A percentile compares a stretch with the other conserved stretches of the same genome.
Evolutionary conservation across 2,888 invertebrate genomes (phyloP).

Genomic region (Hirtodrosophila confusa): DNA sequence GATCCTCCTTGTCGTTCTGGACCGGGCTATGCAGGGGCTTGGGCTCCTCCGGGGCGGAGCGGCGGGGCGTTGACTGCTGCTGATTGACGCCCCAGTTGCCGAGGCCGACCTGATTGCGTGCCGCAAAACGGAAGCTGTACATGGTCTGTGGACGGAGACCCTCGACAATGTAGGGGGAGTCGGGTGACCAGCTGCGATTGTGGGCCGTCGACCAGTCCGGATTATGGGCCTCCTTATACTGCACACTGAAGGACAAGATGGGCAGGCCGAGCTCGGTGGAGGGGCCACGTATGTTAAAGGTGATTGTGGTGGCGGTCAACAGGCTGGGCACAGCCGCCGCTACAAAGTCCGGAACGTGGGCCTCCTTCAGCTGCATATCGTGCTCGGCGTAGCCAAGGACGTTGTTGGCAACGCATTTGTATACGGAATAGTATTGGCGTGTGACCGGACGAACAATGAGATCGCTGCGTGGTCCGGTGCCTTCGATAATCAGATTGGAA

Average conservation of each 20-base stretch:
- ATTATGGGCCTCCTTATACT: conserved; percentile 89
- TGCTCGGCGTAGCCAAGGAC: conserved; percentile 88
- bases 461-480: conserved; percentile 89
- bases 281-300: conserved; percentile 91
- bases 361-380: conserved; percentile 90
- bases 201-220: conserved; percentile 89
- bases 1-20: conserved; percentile 84
- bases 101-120: conserved; percentile 92
- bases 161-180: conserved; percentile 92
- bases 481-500: conserved; percentile 86
- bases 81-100: conserved; percentile 89
- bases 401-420: conserved; percentile 93
- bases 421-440: conserved; percentile 88
- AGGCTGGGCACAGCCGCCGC: conserved; percentile 88
- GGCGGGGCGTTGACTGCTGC: conserved; percentile 89
- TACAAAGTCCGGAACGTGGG: conserved; percentile 88
- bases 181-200: conserved; percentile 92
- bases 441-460: conserved; percentile 89
- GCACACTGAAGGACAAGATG: conserved; percentile 89
- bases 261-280: conserved; percentile 90
- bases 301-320: conserved; percentile 93
- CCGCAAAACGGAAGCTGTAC: conserved; percentile 93
- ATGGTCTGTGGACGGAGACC: conserved; percentile 90
- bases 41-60: conserved; percentile 91
- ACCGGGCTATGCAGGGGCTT: conserved; percentile 86